Percentiles rank a stretch among this genome's conserved stretches.
These are phyloP conservation scores for Xylophagus ater DNA, from an alignment of 2,888 invertebrate genomes.

Conservation along the genomic window DNA sequence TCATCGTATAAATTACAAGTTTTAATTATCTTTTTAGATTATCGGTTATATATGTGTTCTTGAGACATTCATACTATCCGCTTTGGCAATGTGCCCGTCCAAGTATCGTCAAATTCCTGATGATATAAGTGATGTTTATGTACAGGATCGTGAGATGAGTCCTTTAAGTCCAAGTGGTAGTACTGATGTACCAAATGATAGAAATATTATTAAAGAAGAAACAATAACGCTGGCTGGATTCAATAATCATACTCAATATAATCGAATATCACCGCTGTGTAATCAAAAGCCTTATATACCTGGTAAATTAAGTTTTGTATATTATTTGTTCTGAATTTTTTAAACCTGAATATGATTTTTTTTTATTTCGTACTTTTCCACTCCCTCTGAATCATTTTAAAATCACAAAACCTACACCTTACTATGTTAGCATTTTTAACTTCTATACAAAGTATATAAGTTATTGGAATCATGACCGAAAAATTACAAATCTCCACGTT, in stretches of 20 bases:
- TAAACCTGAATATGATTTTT: background rate
- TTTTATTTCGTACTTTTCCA: slow-evolving; percentile 2
- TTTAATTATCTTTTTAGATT: slow-evolving; percentile 35
- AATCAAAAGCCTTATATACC: slow-evolving; percentile 43
- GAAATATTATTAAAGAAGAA: slow-evolving; percentile 23
- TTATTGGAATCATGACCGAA: too few relatives aligned
- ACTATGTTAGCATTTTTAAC: too few relatives aligned
- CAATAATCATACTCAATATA: slow-evolving; percentile 36
- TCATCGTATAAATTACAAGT: background rate
- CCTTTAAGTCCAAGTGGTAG: slow-evolving; percentile 41
- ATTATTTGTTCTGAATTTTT: background rate
- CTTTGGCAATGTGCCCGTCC: slow-evolving; percentile 47
- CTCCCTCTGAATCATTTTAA: slow-evolving; percentile 5
- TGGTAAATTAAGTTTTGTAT: slow-evolving; percentile 25
- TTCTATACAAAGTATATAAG: too few relatives aligned
- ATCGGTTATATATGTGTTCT: slow-evolving; percentile 51
- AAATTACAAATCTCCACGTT: too few relatives aligned
- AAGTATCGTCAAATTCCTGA: slow-evolving; percentile 51
- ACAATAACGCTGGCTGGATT: slow-evolving; percentile 29
- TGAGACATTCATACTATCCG: slow-evolving; percentile 47
- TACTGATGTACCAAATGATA: slow-evolving; percentile 36
- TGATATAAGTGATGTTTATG: slow-evolving; percentile 48
- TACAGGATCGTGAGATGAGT: slow-evolving; percentile 43
- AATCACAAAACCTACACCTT: too few relatives aligned
- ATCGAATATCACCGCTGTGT: slow-evolving; percentile 37